Evolutionary conservation across 2,888 invertebrate genomes (phyloP).

Genomic region (Listrodromus nycthemerus): DNA sequence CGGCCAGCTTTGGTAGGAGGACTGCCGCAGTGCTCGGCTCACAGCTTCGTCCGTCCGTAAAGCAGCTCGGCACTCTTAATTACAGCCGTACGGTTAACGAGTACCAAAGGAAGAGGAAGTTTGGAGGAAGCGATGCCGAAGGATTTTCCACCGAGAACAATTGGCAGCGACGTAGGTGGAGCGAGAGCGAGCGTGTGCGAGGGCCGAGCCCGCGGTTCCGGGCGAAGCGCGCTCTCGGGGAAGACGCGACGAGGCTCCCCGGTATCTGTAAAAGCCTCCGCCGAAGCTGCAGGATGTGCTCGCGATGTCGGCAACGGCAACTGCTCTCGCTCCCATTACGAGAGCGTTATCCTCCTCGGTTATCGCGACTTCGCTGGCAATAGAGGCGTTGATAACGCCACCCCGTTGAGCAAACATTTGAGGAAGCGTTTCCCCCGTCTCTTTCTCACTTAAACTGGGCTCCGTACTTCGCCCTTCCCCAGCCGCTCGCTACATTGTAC

Average conservation of each 20-base stretch:
- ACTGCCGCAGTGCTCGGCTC: background rate
- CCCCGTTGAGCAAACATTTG: conserved; percentile 59
- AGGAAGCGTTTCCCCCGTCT: conserved; percentile 47
- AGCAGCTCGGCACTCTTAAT: background rate
- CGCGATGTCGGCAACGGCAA: conserved; percentile 1
- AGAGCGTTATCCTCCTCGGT: conserved; percentile 51
- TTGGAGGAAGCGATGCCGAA: background rate
- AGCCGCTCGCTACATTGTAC: conserved; percentile 5
- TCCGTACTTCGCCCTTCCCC: background rate
- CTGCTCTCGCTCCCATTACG: conserved; percentile 44
- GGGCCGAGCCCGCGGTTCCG: background rate
- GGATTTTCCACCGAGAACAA: conserved; percentile 11
- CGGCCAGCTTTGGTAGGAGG: background rate
- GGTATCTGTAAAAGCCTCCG: conserved; percentile 42
- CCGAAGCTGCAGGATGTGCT: conserved; percentile 27
- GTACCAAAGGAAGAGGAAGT: conserved; percentile 8
- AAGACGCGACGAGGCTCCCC: background rate
- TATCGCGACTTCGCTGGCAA: conserved; percentile 55
- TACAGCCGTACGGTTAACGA: conserved; percentile 17
- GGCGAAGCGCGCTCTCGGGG: background rate
- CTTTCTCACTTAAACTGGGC: conserved; percentile 49
- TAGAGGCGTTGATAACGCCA: conserved; percentile 54
- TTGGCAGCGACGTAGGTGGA: conserved; percentile 7
- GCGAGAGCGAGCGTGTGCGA: conserved; percentile 4
- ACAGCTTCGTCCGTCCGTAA: background rate